These are phyloP conservation scores for Noctuana brunneofusca DNA, from an alignment of 2,888 invertebrate species.

Conservation along the genomic window DNA sequence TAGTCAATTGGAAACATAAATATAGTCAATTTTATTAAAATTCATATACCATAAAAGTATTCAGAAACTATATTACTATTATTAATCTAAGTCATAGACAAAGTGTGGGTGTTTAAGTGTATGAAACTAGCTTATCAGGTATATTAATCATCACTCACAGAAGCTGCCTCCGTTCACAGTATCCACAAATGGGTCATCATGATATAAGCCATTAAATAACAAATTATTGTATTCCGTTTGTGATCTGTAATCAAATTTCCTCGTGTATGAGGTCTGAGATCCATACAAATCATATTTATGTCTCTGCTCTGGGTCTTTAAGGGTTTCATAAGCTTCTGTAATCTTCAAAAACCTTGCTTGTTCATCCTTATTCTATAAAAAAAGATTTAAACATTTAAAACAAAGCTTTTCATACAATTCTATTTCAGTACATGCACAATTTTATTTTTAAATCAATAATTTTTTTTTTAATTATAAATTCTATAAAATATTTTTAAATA, in stretches of 20 bases:
- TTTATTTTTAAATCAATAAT: too few species aligned
- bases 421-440: too few species aligned
- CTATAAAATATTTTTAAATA: slow-evolving; percentile 33
- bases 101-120: slow-evolving; percentile 1
- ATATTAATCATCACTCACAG: slow-evolving; percentile 78
- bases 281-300: slow-evolving; percentile 92
- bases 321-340: slow-evolving; percentile 92
- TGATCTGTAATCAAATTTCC: slow-evolving; percentile 83
- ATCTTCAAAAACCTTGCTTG: slow-evolving; percentile 90
- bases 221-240: slow-evolving; percentile 89
- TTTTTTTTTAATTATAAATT: too few species aligned
- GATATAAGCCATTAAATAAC: slow-evolving; percentile 94
- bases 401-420: background rate
- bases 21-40: background rate
- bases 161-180: slow-evolving; percentile 89
- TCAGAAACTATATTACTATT: background rate
- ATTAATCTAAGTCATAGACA: background rate
- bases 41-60: too few species aligned
- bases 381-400: background rate
- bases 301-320: slow-evolving; percentile 91
- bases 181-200: slow-evolving; percentile 91
- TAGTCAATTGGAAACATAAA: too few species aligned
- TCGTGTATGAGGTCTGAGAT: slow-evolving; percentile 79
- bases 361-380: slow-evolving; percentile 85
- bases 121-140: slow-evolving; percentile 14